A percentile compares a stretch with the other conserved stretches of the same genome.
phyloP scores from a whole-genome alignment of 2,113 vertebrate species.

The Nyctereutes procyonoides region DNA sequence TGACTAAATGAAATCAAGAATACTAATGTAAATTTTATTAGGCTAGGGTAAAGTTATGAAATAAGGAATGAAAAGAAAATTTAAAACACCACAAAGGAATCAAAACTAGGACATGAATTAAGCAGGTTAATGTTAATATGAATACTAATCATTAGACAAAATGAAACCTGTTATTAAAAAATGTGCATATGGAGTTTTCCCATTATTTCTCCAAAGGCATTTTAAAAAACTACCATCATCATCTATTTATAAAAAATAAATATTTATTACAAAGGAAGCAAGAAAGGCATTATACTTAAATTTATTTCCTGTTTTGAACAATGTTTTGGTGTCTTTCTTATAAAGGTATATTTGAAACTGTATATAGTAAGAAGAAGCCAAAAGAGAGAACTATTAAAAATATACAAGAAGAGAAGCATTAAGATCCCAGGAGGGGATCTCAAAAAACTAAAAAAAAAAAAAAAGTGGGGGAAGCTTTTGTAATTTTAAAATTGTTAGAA shows the following conservation, averaged over 20 bases:
- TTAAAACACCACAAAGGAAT: background rate
- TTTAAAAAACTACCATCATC: background rate
- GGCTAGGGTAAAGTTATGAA: background rate
- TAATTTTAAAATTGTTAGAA: background rate
- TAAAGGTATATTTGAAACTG: background rate
- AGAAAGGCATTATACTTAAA: background rate
- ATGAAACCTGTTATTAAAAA: background rate
- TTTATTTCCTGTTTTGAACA: slow-evolving; percentile 6
- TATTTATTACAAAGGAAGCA: background rate
- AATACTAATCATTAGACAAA: background rate
- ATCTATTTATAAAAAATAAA: slow-evolving; percentile 36
- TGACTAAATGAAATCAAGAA: slow-evolving; percentile 15
- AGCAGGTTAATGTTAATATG: background rate
- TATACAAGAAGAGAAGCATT: background rate
- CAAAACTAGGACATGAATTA: background rate
- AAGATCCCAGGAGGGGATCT: background rate
- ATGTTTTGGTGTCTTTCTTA: background rate
- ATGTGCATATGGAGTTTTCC: background rate
- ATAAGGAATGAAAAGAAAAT: background rate
- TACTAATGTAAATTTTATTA: background rate
- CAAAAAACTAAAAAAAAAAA: no score
- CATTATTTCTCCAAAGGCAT: slow-evolving; percentile 16
- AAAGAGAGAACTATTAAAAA: background rate
- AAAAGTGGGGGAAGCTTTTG: background rate
- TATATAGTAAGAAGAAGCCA: background rate